These are phyloP conservation scores for Leptosomus discolor DNA, from an alignment of 2,113 vertebrate species.

Conservation along the genomic window DNA sequence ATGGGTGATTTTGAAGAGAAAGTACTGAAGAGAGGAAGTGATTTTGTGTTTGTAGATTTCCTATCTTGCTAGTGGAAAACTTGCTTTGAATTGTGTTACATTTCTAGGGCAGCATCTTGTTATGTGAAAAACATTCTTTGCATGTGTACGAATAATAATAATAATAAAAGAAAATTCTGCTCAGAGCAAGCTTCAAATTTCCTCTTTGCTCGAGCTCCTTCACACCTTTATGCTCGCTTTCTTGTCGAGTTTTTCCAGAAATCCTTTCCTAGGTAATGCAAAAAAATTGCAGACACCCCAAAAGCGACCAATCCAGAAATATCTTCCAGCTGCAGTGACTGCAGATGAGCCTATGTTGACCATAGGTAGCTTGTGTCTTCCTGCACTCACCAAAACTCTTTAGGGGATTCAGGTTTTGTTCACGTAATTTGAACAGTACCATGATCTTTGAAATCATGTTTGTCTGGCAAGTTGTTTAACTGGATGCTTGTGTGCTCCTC, in stretches of 20 bases:
- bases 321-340: neutral
- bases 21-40: neutral
- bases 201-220: neutral
- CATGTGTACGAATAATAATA: neutral
- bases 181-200: neutral
- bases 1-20: neutral
- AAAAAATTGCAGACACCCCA: neutral
- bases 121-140: neutral
- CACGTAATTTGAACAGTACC: neutral
- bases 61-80: neutral
- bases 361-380: neutral
- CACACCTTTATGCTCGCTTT: neutral
- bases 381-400: neutral
- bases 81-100: neutral
- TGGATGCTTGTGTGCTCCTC: neutral
- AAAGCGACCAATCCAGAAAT: neutral
- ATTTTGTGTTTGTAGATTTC: neutral
- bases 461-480: neutral
- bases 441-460: fast-evolving
- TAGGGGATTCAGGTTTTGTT: neutral
- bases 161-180: neutral
- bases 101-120: neutral
- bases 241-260: neutral
- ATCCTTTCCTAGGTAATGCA: neutral
- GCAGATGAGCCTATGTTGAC: neutral